phyloP scores from a whole-genome alignment of 2,797 vertebrate genomes.

The Adrianichthys oophorus region DNA sequence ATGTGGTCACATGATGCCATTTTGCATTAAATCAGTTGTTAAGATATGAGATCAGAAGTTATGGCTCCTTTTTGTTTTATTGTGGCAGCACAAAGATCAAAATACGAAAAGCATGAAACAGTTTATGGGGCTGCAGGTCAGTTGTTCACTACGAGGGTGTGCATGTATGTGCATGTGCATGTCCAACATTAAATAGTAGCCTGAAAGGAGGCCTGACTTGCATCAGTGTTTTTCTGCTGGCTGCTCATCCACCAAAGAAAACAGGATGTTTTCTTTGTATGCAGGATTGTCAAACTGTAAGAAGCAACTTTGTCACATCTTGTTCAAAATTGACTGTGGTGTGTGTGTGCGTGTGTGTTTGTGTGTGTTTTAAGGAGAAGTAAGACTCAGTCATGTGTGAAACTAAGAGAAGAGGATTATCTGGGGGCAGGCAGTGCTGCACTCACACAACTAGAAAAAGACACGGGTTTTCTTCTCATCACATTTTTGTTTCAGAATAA shows the following conservation, averaged over 20 bases:
- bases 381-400: too few relatives aligned
- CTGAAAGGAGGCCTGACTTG: constrained; percentile 39
- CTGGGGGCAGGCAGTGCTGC: too few relatives aligned
- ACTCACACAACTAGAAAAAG: too few relatives aligned
- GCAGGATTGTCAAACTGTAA: constrained; percentile 9
- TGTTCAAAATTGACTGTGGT: constrained; percentile 61
- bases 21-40: too few relatives aligned
- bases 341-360: constrained; percentile 15
- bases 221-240: constrained; percentile 48
- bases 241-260: constrained; percentile 71
- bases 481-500: too few relatives aligned
- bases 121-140: not conserved
- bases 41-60: too few relatives aligned
- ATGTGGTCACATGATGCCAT: too few relatives aligned
- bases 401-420: too few relatives aligned
- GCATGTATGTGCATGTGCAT: not conserved
- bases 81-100: constrained; percentile 54
- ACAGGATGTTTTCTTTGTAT: constrained; percentile 42
- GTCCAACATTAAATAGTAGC: not conserved
- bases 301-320: constrained; percentile 38
- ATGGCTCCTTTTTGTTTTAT: constrained; percentile 6
- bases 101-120: constrained; percentile 54
- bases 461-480: too few relatives aligned
- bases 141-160: not conserved
- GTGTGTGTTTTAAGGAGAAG: constrained; percentile 10